A percentile compares a stretch with the other conserved stretches of the same genome.
phyloP scores from a whole-genome alignment of 2,888 invertebrate genomes.

The Amitus sp. region DNA sequence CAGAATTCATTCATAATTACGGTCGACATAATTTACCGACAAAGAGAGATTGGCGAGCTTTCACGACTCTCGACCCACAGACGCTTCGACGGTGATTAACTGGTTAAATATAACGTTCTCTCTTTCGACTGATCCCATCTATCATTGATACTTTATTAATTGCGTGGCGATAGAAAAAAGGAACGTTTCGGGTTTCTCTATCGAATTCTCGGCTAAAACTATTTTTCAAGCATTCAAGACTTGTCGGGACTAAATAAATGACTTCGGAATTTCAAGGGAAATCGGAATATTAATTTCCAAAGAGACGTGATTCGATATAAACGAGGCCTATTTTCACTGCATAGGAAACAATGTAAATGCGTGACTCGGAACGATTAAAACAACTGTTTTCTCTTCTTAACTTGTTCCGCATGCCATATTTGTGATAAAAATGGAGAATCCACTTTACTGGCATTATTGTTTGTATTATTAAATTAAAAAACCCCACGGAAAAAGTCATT shows the following conservation, averaged over 20 bases:
- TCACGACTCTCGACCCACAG: conserved; percentile 16
- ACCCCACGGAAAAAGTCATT: too few species aligned
- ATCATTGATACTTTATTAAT: conserved; percentile 39
- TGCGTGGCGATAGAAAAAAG: conserved; percentile 24
- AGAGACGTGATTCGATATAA: too few species aligned
- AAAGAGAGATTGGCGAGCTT: conserved; percentile 37
- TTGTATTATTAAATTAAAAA: too few species aligned
- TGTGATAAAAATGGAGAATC: not conserved
- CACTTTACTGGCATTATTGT: too few species aligned
- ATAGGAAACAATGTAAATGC: conserved; percentile 34
- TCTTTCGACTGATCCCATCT: conserved; percentile 35
- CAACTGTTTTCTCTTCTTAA: not conserved
- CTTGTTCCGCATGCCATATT: conserved; percentile 1
- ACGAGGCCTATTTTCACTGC: too few species aligned
- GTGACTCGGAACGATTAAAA: conserved; percentile 34
- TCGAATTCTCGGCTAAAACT: too few species aligned
- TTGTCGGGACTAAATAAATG: too few species aligned
- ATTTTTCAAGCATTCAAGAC: too few species aligned
- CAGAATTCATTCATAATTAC: conserved; percentile 41
- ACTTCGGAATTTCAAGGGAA: too few species aligned
- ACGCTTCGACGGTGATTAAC: conserved; percentile 44
- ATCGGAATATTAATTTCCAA: too few species aligned
- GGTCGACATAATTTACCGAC: conserved; percentile 33
- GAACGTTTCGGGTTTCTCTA: conserved; percentile 5
- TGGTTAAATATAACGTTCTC: conserved; percentile 48